These are phyloP conservation scores for Physocephala rufipes DNA, from an alignment of 2,888 invertebrate genomes.

Conservation along the genomic window DNA sequence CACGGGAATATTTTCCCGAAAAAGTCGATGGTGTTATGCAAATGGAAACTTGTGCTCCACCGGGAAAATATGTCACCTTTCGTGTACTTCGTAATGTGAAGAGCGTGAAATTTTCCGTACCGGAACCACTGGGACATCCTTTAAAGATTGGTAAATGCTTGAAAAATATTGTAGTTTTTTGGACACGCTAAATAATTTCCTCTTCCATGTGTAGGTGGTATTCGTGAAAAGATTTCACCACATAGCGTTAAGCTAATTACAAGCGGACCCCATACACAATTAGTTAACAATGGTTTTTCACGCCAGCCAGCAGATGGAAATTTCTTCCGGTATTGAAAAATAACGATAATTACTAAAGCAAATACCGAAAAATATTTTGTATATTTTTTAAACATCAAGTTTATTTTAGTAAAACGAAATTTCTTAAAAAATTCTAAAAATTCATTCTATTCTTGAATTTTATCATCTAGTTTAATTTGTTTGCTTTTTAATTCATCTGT, in stretches of 20 bases:
- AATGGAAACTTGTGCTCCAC: conserved; percentile 72
- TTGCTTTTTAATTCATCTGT: conserved; percentile 48
- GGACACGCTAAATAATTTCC: neutral
- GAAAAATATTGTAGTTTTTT: neutral
- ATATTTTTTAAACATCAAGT: conserved; percentile 8
- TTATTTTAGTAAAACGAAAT: conserved; percentile 1
- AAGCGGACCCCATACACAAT: conserved; percentile 81
- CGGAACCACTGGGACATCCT: conserved; percentile 65
- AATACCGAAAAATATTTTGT: neutral
- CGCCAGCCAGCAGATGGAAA: conserved; percentile 80
- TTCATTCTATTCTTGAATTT: neutral
- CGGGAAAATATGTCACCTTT: conserved; percentile 68
- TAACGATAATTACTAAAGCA: neutral
- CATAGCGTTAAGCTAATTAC: conserved; percentile 81
- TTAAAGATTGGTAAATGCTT: conserved; percentile 62
- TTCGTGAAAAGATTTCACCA: conserved; percentile 73
- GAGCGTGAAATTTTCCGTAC: conserved; percentile 60
- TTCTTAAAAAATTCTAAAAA: conserved; percentile 5
- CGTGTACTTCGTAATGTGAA: conserved; percentile 73
- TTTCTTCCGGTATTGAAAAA: conserved; percentile 74
- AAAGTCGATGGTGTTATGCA: conserved; percentile 73
- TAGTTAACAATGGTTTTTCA: conserved; percentile 83
- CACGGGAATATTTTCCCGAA: conserved; percentile 72
- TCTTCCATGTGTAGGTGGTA: conserved; percentile 67
- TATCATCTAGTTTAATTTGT: conserved; percentile 52